phyloP scores from a whole-genome alignment of 2,888 invertebrate genomes.

The Sinopyrophorus schimmeli region DNA sequence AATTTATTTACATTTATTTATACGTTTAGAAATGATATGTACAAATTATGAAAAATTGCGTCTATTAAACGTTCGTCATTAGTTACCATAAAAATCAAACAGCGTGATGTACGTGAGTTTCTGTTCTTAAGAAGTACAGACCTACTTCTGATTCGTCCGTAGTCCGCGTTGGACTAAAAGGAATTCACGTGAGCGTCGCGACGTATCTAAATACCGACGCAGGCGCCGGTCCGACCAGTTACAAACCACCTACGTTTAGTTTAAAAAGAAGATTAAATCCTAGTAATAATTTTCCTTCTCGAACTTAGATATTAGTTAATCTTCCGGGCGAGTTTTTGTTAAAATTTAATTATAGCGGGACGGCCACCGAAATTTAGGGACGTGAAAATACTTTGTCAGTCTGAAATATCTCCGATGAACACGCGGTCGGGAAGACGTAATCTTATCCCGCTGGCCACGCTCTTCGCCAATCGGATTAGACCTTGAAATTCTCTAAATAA shows the following conservation, averaged over 20 bases:
- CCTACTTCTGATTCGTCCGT: constrained; percentile 30
- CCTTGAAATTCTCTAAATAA: constrained; percentile 32
- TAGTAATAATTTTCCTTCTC: too few relatives aligned
- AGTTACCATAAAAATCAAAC: not conserved
- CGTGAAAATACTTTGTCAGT: constrained; percentile 16
- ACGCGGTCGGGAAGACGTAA: constrained; percentile 35
- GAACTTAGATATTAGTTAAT: too few relatives aligned
- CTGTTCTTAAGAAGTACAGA: constrained; percentile 4
- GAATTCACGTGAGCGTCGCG: constrained; percentile 42
- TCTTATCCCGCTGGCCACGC: constrained; percentile 38
- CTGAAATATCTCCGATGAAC: constrained; percentile 32
- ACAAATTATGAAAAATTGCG: not conserved
- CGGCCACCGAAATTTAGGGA: constrained; percentile 7
- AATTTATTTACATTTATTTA: too few relatives aligned
- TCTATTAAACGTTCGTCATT: not conserved
- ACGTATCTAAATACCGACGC: constrained; percentile 34
- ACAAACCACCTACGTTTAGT: constrained; percentile 29
- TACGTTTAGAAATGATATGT: constrained; percentile 12
- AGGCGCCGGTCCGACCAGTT: constrained; percentile 39
- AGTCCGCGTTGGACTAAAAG: constrained; percentile 48
- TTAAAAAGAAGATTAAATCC: constrained; percentile 30
- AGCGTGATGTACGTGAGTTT: constrained; percentile 14
- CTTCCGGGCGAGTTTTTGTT: too few relatives aligned
- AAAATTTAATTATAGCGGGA: constrained; percentile 38
- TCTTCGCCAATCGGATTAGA: constrained; percentile 34